These are phyloP conservation scores for Mastomys natalensis DNA, from an alignment of 2,113 vertebrate genomes.

Conservation along the genomic window DNA sequence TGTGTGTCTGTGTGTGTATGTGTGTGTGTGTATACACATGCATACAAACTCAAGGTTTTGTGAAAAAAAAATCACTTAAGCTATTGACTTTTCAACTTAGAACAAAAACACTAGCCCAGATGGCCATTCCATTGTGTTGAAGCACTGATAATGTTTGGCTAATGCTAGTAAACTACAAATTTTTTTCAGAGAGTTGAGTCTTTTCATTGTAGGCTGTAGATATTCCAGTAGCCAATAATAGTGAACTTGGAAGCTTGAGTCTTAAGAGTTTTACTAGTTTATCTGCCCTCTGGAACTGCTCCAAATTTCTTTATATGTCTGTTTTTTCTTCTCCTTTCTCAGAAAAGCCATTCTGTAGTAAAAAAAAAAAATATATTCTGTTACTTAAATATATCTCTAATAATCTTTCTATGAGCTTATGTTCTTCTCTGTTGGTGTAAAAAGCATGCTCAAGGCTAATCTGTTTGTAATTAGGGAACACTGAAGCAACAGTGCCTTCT, in stretches of 20 bases:
- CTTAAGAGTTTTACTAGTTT: not conserved
- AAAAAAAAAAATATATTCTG: conserved; percentile 13
- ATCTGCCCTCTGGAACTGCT: not conserved
- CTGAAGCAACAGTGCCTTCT: not conserved
- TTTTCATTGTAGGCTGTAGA: conserved; percentile 11
- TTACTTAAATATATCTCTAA: conserved; percentile 33
- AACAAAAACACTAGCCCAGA: not conserved
- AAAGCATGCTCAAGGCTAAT: not conserved
- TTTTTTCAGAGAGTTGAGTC: not conserved
- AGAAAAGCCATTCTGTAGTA: not conserved
- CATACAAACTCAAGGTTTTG: not conserved
- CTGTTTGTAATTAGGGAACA: conserved; percentile 35
- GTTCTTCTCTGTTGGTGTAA: not conserved
- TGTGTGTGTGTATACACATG: no score
- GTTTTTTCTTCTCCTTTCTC: not conserved
- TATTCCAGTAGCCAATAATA: not conserved
- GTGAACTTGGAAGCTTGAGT: conserved; percentile 46
- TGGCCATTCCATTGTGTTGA: not conserved
- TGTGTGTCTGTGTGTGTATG: no score
- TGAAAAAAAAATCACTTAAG: not conserved
- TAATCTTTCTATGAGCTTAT: not conserved
- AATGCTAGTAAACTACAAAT: conserved; percentile 14
- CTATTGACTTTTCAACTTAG: conserved; percentile 25
- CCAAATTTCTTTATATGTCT: conserved; percentile 15
- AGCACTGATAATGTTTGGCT: not conserved